Conservation (phyloP, 2,888 invertebrate species). For the Drosophila conformis region DNA sequence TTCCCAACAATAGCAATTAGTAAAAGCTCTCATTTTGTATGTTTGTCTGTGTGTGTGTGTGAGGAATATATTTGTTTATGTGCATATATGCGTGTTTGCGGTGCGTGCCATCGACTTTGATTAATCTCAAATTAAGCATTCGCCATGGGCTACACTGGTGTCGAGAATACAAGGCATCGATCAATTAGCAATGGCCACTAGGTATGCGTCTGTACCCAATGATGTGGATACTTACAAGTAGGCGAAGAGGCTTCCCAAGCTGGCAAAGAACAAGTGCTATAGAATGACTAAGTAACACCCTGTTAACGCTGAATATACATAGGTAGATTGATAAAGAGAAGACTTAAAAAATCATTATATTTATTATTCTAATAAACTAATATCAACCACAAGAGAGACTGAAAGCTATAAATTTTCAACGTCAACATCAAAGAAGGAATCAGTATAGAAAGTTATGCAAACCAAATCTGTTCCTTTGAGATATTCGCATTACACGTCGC, state of each 20-base stretch:
- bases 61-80: constrained; percentile 10
- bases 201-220: constrained; percentile 10
- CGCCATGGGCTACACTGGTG: constrained; percentile 32
- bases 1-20: constrained; percentile 48
- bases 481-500: background rate
- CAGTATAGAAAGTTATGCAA: background rate
- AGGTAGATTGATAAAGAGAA: background rate
- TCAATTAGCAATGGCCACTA: constrained; percentile 1
- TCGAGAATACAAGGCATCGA: constrained; percentile 24
- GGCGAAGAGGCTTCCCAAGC: background rate
- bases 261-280: background rate
- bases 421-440: background rate
- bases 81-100: constrained; percentile 37
- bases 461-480: too few relatives aligned
- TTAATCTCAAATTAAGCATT: constrained; percentile 70
- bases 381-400: background rate
- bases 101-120: constrained; percentile 67
- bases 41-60: constrained; percentile 5
- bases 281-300: constrained; percentile 15
- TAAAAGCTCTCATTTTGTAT: constrained; percentile 27
- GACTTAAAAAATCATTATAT: background rate
- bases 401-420: background rate
- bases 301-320: background rate
- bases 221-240: background rate
- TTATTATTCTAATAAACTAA: background rate